Base-by-base conservation (phyloP, 2,113 vertebrate genomes). In the Tachycineta bicolor region DNA sequence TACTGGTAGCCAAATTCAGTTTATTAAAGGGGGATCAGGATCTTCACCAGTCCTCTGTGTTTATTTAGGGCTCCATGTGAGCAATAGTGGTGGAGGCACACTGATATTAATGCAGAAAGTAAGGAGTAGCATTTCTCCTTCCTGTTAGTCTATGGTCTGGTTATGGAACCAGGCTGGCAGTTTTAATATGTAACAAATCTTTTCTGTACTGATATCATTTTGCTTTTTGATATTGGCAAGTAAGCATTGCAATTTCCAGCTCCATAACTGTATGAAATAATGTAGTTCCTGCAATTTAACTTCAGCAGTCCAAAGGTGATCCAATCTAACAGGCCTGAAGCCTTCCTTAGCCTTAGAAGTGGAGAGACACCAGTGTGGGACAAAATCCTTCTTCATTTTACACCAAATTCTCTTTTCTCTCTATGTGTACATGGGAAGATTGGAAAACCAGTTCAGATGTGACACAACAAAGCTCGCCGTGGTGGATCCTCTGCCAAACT, bases 351-450 rank as follows among this genome's bases (percentile, higher is more conserved):
- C 11, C 50, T 41, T 0, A 77, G 20, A 63, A 71, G 26, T 19
- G 20, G 12, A 85, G 14, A 74, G 2, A 67, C 6, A 29, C 6
- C 12, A 10, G 2, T 5, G 18, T 7, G 17, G 37, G 23, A 25
- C 22, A 87, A 70, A 93, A 59, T 15, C 33, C 58, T 47, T 56
- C 79, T 63, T 53, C 31, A 10, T 49, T 53, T 29, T 43, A 14
- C 33, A 26, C 8, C 33, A 41, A 65, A 77, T 41, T 9, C 14
- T 81, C 41, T 74, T 59, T 76, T 63, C 17, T 52, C 33, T n/a
- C 44, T 53, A 2, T 8, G 14, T 1, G 2, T 5, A 53, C 1
- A 2, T 11, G 14, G 25, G 25, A 56, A 93, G 52, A 52, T 6
- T 33, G 53, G 23, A 78, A 78, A 78, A 50, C 5, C 5, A 15